These are phyloP conservation scores for Chelon auratus DNA, from an alignment of 2,797 vertebrate genomes.

Conservation along the genomic window DNA sequence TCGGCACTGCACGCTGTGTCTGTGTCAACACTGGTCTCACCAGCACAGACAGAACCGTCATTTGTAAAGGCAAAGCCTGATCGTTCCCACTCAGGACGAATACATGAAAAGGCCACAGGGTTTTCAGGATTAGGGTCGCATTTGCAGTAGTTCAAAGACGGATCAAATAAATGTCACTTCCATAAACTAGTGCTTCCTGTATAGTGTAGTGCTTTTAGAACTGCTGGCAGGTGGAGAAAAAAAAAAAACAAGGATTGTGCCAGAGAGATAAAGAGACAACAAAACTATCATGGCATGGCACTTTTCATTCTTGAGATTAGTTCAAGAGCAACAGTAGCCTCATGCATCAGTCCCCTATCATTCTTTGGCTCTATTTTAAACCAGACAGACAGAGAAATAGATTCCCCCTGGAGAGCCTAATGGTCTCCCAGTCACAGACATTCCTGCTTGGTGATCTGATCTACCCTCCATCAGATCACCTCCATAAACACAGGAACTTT, in stretches of 20 bases:
- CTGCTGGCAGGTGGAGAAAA: constrained; percentile 12
- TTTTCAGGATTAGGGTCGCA: constrained; percentile 28
- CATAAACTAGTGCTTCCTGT: constrained; percentile 23
- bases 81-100: constrained; percentile 33
- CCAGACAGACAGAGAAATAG: constrained; percentile 53
- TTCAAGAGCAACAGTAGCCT: constrained; percentile 49
- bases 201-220: not conserved
- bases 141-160: constrained; percentile 13
- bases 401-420: constrained; percentile 46
- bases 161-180: constrained; percentile 27
- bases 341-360: constrained; percentile 56
- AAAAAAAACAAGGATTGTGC: constrained; percentile 35
- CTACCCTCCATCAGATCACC: constrained; percentile 33
- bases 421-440: constrained; percentile 60
- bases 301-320: constrained; percentile 66
- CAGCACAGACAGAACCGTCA: constrained; percentile 50
- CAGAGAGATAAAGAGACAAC: constrained; percentile 11
- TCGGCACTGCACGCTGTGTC: constrained; percentile 30
- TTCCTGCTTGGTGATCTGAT: constrained; percentile 68
- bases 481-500: constrained; percentile 51
- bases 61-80: constrained; percentile 52
- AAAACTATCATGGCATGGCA: constrained; percentile 14
- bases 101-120: not conserved
- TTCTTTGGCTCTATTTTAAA: constrained; percentile 54
- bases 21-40: constrained; percentile 57